Evolutionary conservation across 2,888 invertebrate species (phyloP), one percentile per base, ranked within the genome.

Genomic region (Diarsia dahlii): DNA sequence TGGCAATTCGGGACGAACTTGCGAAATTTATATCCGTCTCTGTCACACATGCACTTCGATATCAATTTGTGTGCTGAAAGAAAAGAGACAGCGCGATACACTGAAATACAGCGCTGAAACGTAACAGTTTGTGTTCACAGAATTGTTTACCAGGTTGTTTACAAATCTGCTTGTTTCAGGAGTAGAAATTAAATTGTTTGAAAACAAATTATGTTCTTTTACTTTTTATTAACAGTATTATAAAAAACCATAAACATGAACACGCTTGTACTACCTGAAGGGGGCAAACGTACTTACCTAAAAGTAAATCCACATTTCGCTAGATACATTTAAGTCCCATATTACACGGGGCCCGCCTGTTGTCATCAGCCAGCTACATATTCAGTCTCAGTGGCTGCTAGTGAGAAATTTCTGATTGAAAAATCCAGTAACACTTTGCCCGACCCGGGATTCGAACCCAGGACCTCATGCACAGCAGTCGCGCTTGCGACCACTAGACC

Each of bases 21-120:
- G 93, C 91, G 91, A 91, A 93, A 93, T 91, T 90, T 92, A 92
- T 93, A 90, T 88, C 90, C 87, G 86, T 94, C 94, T 93, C 93
- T 90, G 91, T 94, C 93, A 88, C 89, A 89, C 93, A 82, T 81
- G 78, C 71, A 82, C 87, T 88, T 85, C 74, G 78, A 91, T 93
- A 92, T 92, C 93, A 93, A 92, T 93, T 92, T 91, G 88, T 89
- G 79, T 82, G 78, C 81, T 90, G 87, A 89, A 91, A 90, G 86
- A 89, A 91, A 90, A 91, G 91, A 90, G 90, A 91, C 81, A 80
- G 87, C 76, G 66, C 76, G 72, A 81, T 66, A 75, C 76, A 74
- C 86, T 89, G 88, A 88, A 90, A 90, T 86, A 87, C 82, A 87
- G 84, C 77, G 77, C 85, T 87, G 86, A 78, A 86, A 84, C 72